These are phyloP conservation scores for Pseudanteris insignis DNA, from an alignment of 2,888 invertebrate genomes.

Conservation along the genomic window DNA sequence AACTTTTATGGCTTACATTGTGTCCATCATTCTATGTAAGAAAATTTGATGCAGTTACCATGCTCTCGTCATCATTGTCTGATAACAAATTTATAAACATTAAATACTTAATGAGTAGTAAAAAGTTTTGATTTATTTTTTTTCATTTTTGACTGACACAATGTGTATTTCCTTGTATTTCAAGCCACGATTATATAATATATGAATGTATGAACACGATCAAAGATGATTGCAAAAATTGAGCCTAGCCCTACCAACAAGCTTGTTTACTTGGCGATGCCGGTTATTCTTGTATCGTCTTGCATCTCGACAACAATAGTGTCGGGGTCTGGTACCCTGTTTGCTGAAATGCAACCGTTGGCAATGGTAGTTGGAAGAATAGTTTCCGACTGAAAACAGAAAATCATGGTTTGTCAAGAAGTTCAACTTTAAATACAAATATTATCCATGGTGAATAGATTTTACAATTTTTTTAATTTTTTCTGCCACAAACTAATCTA, in stretches of 20 bases:
- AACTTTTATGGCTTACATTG: too few relatives aligned
- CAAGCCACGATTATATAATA: constrained; percentile 9
- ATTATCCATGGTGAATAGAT: too few relatives aligned
- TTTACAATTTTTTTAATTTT: too few relatives aligned
- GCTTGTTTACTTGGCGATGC: constrained; percentile 66
- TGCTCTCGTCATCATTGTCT: too few relatives aligned
- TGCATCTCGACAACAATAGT: constrained; percentile 65
- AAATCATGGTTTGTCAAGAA: too few relatives aligned
- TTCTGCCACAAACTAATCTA: too few relatives aligned
- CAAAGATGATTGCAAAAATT: constrained; percentile 48
- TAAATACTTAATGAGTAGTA: too few relatives aligned
- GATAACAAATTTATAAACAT: too few relatives aligned
- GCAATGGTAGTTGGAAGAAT: constrained; percentile 62
- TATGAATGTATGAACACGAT: constrained; percentile 39
- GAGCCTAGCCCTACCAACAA: constrained; percentile 66
- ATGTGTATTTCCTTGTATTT: background rate
- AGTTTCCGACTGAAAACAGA: constrained; percentile 59
- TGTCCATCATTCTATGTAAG: too few relatives aligned
- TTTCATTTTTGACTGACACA: constrained; percentile 3
- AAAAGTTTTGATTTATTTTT: too few relatives aligned
- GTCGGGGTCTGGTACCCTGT: constrained; percentile 64
- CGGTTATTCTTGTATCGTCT: constrained; percentile 62
- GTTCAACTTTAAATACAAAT: too few relatives aligned
- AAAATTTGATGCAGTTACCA: too few relatives aligned
- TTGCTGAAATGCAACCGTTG: constrained; percentile 63